phyloP scores from a whole-genome alignment of 2,888 invertebrate genomes.

The Galeopsomyia nigrocyanea region DNA sequence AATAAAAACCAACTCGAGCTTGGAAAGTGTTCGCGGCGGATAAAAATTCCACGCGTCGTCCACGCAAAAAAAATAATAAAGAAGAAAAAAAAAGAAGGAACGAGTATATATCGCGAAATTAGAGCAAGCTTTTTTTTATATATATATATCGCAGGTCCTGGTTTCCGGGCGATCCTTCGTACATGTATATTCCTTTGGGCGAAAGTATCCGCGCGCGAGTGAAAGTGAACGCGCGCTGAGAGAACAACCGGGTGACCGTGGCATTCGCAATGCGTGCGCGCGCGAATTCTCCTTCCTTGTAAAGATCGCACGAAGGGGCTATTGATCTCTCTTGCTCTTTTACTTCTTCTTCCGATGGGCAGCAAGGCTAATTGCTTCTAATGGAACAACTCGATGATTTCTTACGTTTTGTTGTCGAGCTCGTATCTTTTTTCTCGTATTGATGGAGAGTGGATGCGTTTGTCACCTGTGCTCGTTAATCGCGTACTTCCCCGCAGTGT shows the following conservation, averaged over 20 bases:
- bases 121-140: no score
- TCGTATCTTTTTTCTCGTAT: not conserved
- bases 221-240: constrained; percentile 57
- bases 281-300: not conserved
- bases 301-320: constrained; percentile 8
- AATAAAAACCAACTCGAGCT: no score
- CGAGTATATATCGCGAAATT: not conserved
- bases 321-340: constrained; percentile 22
- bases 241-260: constrained; percentile 53
- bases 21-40: no score
- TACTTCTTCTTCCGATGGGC: no score
- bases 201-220: constrained; percentile 56
- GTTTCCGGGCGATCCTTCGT: constrained; percentile 48
- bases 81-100: no score
- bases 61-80: no score
- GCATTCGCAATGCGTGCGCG: constrained; percentile 51
- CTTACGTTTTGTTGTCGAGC: no score
- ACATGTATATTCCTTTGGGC: constrained; percentile 53
- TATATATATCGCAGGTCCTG: no score
- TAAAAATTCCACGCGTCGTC: no score
- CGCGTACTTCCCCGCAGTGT: no score
- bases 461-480: not conserved
- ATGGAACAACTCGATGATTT: not conserved
- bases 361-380: constrained; percentile 22
- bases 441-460: not conserved